Percentiles rank a stretch among this genome's conserved stretches.
Conservation (phyloP, 2,797 vertebrate genomes). For the Myotis pilosus region DNA sequence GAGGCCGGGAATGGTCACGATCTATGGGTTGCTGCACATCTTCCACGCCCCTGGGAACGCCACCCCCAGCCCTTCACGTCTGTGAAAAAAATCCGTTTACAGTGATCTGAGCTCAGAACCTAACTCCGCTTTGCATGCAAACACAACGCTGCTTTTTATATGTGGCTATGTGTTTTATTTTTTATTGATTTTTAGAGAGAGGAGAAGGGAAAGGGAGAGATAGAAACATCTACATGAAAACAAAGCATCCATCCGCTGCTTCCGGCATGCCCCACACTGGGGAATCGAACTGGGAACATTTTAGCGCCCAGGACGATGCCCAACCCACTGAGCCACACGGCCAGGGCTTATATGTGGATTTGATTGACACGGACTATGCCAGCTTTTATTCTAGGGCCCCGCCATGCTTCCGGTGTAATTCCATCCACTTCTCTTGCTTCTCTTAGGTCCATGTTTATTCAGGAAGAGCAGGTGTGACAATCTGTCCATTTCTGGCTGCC, state of each 20-base stretch:
- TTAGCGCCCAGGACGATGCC: background rate
- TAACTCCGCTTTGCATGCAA: background rate
- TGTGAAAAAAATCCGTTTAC: background rate
- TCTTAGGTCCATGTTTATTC: background rate
- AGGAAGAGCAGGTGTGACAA: background rate
- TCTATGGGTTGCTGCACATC: background rate
- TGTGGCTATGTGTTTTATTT: no score
- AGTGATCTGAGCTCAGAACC: background rate
- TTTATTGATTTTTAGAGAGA: background rate
- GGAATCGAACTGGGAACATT: background rate
- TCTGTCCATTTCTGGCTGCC: background rate
- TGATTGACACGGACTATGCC: background rate
- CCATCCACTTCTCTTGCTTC: background rate
- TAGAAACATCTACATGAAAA: background rate
- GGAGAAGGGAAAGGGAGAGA: background rate
- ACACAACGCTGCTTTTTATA: background rate
- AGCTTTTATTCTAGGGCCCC: background rate
- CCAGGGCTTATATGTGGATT: background rate
- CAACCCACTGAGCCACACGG: background rate
- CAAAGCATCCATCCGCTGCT: background rate
- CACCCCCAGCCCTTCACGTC: rapidly evolving
- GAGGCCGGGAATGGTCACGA: background rate
- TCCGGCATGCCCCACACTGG: no score
- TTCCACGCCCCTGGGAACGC: background rate
- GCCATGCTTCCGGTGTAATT: background rate